A percentile compares a stretch with the other conserved stretches of the same genome.
Conservation (phyloP, 2,888 invertebrate genomes). For the Amphipoea oculea region DNA sequence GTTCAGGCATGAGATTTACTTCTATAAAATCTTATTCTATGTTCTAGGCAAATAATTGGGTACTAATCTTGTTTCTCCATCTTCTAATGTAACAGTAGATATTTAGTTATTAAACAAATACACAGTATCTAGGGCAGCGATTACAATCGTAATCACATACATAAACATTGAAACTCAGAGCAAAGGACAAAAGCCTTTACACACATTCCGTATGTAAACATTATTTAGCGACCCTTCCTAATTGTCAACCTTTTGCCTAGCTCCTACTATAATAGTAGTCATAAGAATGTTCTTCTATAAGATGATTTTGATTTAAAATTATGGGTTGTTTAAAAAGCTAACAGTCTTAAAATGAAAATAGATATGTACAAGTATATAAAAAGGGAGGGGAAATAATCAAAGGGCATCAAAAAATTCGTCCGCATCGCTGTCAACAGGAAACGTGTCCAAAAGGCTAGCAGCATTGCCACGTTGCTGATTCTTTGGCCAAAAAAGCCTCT, state of each 20-base stretch:
- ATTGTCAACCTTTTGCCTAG: background rate
- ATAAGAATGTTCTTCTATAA: background rate
- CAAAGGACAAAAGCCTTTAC: conserved; percentile 15
- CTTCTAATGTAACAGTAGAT: conserved; percentile 8
- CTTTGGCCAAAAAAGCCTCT: too few relatives aligned
- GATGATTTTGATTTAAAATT: background rate
- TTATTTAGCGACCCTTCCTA: conserved; percentile 7
- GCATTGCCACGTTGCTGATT: too few relatives aligned
- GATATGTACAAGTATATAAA: too few relatives aligned
- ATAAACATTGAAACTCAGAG: conserved; percentile 22
- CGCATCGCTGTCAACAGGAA: too few relatives aligned
- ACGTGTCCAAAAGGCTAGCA: too few relatives aligned
- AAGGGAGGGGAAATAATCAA: too few relatives aligned
- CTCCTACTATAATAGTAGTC: background rate
- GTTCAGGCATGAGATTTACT: background rate
- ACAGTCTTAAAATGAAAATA: too few relatives aligned
- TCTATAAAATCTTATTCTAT: conserved; percentile 3
- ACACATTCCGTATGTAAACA: background rate
- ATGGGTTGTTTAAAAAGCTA: background rate
- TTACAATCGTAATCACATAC: conserved; percentile 27
- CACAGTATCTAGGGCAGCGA: background rate
- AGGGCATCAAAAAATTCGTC: too few relatives aligned
- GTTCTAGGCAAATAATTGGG: background rate
- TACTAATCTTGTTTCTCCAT: conserved; percentile 5
- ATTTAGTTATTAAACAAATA: conserved; percentile 14